These are phyloP conservation scores for Pseudolaguvia tuberculata DNA, from an alignment of 2,113 vertebrate genomes.

Conservation along the genomic window DNA sequence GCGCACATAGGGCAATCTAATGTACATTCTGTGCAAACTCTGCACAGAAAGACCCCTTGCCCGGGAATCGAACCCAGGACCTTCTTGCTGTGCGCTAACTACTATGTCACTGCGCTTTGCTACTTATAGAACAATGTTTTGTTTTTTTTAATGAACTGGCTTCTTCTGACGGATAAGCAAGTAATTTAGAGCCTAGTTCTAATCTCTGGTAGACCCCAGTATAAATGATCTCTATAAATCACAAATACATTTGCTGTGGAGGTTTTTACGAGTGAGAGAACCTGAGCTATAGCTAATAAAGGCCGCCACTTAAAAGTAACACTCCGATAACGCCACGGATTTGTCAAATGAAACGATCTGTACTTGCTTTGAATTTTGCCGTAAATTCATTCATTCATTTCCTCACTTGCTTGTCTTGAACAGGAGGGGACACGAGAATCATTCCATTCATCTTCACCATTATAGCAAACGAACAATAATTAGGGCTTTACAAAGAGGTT, in stretches of 20 bases:
- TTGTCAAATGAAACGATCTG: conserved; percentile 11
- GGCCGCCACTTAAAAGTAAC: conserved; percentile 8
- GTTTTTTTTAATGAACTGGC: too few species aligned
- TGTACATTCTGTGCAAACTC: too few species aligned
- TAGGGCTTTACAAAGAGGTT: conserved; percentile 21
- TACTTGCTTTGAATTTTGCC: conserved; percentile 20
- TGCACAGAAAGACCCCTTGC: too few species aligned
- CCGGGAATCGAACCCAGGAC: too few species aligned
- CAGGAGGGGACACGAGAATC: neutral
- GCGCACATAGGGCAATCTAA: too few species aligned
- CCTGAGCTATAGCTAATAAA: neutral
- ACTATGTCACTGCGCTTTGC: too few species aligned
- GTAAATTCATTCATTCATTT: conserved; percentile 16
- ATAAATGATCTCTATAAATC: neutral
- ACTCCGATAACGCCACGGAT: neutral
- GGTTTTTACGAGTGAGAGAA: neutral
- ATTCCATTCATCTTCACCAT: conserved; percentile 15
- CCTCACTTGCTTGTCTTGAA: conserved; percentile 6
- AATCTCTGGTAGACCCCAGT: neutral
- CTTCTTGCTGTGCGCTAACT: too few species aligned
- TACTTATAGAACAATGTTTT: too few species aligned
- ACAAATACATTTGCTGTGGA: neutral
- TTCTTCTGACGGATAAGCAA: neutral
- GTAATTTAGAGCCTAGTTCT: neutral
- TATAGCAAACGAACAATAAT: conserved; percentile 28